Evolutionary conservation across 2,113 vertebrate species (phyloP).

Genomic region (Petromus typicus): DNA sequence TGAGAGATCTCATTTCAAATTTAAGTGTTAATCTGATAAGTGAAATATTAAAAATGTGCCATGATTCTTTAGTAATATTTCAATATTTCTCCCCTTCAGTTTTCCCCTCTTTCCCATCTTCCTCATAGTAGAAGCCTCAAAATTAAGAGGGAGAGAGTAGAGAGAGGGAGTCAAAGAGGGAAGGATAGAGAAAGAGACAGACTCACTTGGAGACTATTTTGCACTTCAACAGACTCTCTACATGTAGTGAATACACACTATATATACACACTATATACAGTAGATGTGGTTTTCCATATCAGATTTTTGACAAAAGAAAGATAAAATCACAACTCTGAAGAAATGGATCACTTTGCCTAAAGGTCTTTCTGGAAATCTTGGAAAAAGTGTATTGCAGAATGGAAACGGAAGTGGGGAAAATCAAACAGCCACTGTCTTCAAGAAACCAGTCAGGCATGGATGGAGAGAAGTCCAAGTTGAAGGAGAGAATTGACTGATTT

Average conservation of each 20-base stretch:
- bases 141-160: background rate
- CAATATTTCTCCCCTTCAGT: background rate
- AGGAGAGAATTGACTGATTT: background rate
- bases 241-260: background rate
- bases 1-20: background rate
- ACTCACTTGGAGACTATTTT: background rate
- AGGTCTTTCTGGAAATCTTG: background rate
- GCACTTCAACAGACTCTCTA: background rate
- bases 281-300: background rate
- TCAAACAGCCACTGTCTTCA: background rate
- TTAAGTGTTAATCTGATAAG: background rate
- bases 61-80: background rate
- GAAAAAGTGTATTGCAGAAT: background rate
- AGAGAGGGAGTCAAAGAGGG: background rate
- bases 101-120: background rate
- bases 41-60: background rate
- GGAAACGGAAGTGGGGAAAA: background rate
- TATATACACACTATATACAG: background rate
- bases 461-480: background rate
- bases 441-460: background rate
- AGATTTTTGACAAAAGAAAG: conserved; percentile 26
- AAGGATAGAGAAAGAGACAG: background rate
- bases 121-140: background rate
- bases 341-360: conserved; percentile 19
- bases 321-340: background rate